These are phyloP conservation scores for Drosophila engyochracea DNA, from an alignment of 2,888 invertebrate species.

Conservation along the genomic window DNA sequence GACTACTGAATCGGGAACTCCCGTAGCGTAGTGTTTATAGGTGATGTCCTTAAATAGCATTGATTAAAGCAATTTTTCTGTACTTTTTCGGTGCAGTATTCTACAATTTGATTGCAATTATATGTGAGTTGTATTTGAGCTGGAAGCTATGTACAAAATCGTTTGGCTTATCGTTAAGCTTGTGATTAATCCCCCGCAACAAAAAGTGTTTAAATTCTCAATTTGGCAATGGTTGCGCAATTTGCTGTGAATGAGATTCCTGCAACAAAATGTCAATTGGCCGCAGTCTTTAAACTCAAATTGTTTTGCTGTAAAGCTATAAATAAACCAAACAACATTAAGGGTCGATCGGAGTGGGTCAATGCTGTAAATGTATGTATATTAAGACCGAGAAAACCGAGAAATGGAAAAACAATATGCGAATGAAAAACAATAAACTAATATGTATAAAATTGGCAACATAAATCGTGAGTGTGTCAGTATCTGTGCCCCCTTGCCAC, in stretches of 20 bases:
- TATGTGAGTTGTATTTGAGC: neutral
- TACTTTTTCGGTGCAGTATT: neutral
- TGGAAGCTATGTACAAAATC: neutral
- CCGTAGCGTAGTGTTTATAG: too few relatives aligned
- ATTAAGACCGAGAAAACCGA: slow-evolving; percentile 5
- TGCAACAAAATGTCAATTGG: slow-evolving; percentile 17
- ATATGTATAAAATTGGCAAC: slow-evolving; percentile 51
- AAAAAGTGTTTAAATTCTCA: neutral
- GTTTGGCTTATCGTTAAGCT: neutral
- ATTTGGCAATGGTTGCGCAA: neutral
- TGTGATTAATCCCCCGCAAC: neutral
- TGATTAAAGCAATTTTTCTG: neutral
- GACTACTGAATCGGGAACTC: neutral
- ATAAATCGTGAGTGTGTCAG: slow-evolving; percentile 41
- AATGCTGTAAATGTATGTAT: slow-evolving; percentile 31
- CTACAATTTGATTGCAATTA: neutral
- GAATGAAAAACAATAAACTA: slow-evolving; percentile 58
- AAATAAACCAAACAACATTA: slow-evolving; percentile 36
- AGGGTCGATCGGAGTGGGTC: slow-evolving; percentile 27
- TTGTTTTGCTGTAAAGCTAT: slow-evolving; percentile 38
- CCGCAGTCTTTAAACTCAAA: slow-evolving; percentile 32
- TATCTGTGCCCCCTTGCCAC: neutral
- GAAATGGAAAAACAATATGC: slow-evolving; percentile 4
- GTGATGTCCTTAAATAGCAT: too few relatives aligned
- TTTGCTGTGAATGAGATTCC: neutral